Percentiles rank a stretch among this genome's conserved stretches.
These are phyloP conservation scores for Haliclona indistincta DNA, from an alignment of 37 sponge, comb jelly and placozoan genomes.

Conservation along the genomic window DNA sequence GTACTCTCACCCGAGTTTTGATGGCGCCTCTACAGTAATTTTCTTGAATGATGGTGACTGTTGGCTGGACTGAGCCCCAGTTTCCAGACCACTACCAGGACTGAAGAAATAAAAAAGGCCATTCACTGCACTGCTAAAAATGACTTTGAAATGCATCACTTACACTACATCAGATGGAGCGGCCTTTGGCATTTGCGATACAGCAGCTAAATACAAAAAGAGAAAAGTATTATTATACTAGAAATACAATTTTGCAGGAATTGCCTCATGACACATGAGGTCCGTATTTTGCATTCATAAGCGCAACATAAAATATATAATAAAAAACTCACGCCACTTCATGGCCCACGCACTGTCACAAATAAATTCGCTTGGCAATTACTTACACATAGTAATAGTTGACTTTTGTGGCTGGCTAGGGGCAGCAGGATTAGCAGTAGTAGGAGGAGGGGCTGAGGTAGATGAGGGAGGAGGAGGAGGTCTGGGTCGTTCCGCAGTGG, in stretches of 20 bases:
- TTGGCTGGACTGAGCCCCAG: constrained; percentile 19
- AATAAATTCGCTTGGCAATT: no score
- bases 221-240: neutral
- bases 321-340: no score
- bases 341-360: no score
- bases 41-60: constrained; percentile 81
- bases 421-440: neutral
- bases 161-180: neutral
- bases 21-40: constrained; percentile 28
- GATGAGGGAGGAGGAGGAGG: neutral
- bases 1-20: neutral
- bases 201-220: neutral
- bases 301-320: no score
- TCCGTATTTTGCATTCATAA: no score
- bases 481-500: neutral
- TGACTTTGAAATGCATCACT: neutral
- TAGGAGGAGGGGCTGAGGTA: neutral
- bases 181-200: neutral
- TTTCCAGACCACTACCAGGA: constrained; percentile 42
- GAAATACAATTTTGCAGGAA: neutral
- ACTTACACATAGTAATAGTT: no score
- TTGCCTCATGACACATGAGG: no score
- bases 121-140: neutral
- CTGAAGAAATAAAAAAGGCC: neutral
- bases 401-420: neutral